Evolutionary conservation across 2,797 vertebrate genomes (phyloP), one percentile per base, ranked within the genome.

Genomic region (Myotis pilosus): DNA sequence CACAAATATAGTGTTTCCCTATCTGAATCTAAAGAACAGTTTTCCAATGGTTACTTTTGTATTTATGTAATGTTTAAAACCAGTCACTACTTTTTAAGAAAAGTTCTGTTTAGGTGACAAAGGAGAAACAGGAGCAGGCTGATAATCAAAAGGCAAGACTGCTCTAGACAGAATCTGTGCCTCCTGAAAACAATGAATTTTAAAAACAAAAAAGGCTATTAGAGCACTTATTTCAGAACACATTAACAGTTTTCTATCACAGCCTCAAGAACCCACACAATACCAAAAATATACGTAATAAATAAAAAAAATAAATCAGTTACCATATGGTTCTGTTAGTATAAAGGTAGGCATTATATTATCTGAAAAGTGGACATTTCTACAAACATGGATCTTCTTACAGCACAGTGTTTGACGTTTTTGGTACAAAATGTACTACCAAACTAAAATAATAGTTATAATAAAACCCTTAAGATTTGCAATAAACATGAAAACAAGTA

Each of bases 391-490:
- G 79, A 91, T 96, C 96, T 94, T 89, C 95, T 66, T 95, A 98
- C 96, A 98, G 98, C 98, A 98, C 98, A 98, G 98, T 98, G 97
- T 95, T 98, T 97, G 97, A 98, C 97, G 44, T 94, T 98, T 98
- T 98, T 98, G 98, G 98, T 98, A 98, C 94, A 97, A 98, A 97
- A 97, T 98, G 97, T 98, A 96, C 95, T 97, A 97, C 62, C 85
- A 97, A 97, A 93, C 89, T 96, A 30, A 95, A 69, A 93, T 72
- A 94, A 96, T 47, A 69, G 83, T 95, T 79, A 78, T 79, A 96
- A 68, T 81, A 97, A 97, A 97, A 96, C 94, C 91, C 87, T 97
- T 96, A 97, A 94, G 87, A 94, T 96, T 96, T 97, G 83, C 62
- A 96, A 97, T 92, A 97, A 95, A 96, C 96, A 92, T 33, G 83